phyloP scores from a whole-genome alignment of 2,113 vertebrate species.

The Lamprologus tigripictilis region DNA sequence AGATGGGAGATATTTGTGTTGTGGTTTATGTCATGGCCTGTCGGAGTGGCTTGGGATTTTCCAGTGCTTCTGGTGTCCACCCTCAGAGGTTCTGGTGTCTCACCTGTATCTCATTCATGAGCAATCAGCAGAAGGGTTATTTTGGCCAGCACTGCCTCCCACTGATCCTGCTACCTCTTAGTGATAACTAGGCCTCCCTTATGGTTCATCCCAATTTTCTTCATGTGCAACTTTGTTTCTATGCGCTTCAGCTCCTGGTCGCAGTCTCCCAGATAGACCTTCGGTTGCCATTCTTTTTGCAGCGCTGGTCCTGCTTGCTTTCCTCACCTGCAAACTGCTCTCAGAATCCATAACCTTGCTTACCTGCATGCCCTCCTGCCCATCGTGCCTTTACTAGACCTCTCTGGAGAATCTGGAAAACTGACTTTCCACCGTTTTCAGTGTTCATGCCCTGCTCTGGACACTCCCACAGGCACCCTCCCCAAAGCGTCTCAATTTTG shows the following conservation, averaged over 20 bases:
- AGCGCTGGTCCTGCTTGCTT: background rate
- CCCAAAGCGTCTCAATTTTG: background rate
- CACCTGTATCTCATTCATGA: background rate
- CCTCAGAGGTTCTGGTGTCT: background rate
- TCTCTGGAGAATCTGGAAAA: background rate
- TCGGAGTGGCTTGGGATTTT: background rate
- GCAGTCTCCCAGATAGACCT: background rate
- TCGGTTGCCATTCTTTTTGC: background rate
- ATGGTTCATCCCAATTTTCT: background rate
- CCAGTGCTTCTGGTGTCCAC: background rate
- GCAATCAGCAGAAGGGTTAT: background rate
- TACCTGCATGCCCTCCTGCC: background rate
- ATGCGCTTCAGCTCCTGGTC: background rate
- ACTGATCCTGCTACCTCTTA: accelerated
- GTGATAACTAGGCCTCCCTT: background rate
- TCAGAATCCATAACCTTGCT: background rate
- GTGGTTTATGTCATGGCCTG: background rate
- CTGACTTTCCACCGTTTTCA: background rate
- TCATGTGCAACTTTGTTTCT: background rate
- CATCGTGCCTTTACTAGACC: background rate
- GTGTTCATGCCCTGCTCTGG: background rate
- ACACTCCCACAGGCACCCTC: background rate
- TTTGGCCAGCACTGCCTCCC: background rate
- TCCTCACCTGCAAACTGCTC: background rate
- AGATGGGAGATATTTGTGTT: background rate